Percentiles rank a stretch among this genome's conserved stretches.
phyloP scores from a whole-genome alignment of 2,797 vertebrate species.

The Darevskia nairensis region DNA sequence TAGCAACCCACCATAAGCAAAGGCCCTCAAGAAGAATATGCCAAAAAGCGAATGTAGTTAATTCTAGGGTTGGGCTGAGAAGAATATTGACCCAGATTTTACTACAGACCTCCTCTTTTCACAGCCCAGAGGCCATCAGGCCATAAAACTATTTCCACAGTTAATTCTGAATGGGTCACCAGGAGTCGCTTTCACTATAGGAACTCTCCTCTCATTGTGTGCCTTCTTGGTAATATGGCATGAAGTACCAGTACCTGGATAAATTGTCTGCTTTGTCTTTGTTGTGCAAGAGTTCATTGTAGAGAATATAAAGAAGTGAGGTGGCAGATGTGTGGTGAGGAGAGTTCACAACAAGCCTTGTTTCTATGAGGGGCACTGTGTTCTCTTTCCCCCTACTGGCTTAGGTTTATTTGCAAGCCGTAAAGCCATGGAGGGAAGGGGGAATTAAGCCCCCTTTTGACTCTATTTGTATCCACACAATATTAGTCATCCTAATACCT shows the following conservation, averaged over 20 bases:
- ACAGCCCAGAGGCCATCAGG: slow-evolving; percentile 6
- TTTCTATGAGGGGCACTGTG: slow-evolving; percentile 7
- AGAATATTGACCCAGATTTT: not conserved
- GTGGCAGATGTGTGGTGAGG: slow-evolving; percentile 37
- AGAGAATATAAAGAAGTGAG: slow-evolving; percentile 32
- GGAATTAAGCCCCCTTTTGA: not conserved
- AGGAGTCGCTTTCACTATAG: not conserved
- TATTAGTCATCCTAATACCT: not conserved
- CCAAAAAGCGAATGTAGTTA: not conserved
- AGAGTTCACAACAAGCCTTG: slow-evolving; percentile 3
- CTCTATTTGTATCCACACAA: not conserved
- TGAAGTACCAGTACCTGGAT: slow-evolving; percentile 16
- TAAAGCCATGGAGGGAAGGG: not conserved
- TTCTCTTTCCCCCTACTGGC: not conserved
- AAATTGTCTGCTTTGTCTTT: slow-evolving; percentile 32
- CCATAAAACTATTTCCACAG: slow-evolving; percentile 28
- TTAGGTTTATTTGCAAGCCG: not conserved
- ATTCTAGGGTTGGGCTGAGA: not conserved
- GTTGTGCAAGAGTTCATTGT: slow-evolving; percentile 31
- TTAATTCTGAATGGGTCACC: slow-evolving; percentile 22
- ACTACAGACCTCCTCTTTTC: slow-evolving; percentile 17
- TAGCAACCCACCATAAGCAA: not conserved
- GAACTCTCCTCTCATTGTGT: slow-evolving; percentile 19
- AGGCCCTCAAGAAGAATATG: not conserved
- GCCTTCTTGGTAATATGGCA: not conserved